Base-by-base conservation (phyloP, 1,140 invertebrate genomes). In the Hypothenemus hampei region DNA sequence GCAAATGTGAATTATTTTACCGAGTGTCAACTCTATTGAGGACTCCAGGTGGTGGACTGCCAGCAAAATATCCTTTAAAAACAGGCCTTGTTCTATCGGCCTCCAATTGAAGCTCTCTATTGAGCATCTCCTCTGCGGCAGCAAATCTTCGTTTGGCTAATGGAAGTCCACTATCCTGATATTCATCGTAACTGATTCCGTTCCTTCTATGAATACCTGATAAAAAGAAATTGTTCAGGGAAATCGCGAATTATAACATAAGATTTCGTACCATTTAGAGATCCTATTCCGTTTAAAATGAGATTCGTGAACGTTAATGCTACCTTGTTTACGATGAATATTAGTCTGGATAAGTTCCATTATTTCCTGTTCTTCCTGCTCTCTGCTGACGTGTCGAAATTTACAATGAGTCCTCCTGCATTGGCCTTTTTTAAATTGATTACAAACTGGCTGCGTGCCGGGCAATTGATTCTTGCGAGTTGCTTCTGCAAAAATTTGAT, bases 351-450 rank as follows among this genome's bases (percentile, higher is more conserved):
- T 64, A 13, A 71, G 51, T 18, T 62, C 63, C 58, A 66, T 39
- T 11, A 71, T 59, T 63, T 71, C 52, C 59, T 70, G 55, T 65
- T 75, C 61, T 70, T 76, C 68, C 55, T 77, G 60, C 69, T 76
- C 48, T 68, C 73, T 57, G 62, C 73, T 69, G 58, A 81, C 20
- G 69, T 81, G 73, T 35, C 80, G 70, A 70, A 81, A 77, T 69
- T 75, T 74, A 65, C 64, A 77, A 64, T 41, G 66, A 50, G 49
- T 70, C 68, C 52, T 71, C 31, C 84, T 75, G 65, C 87, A 91
- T 41, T 81, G 78, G 2, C 86, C 85, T 68, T 87, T 87, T 18
- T 87, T 69, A 65, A 80, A 89, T 66, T 90, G 85, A 67, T 88
- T 87, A 65, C 87, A 89, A 31, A 88, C 71, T 0, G 86, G 73